Evolutionary conservation across 2,113 vertebrate genomes (phyloP).

Genomic region (Dendrocopos noguchii): DNA sequence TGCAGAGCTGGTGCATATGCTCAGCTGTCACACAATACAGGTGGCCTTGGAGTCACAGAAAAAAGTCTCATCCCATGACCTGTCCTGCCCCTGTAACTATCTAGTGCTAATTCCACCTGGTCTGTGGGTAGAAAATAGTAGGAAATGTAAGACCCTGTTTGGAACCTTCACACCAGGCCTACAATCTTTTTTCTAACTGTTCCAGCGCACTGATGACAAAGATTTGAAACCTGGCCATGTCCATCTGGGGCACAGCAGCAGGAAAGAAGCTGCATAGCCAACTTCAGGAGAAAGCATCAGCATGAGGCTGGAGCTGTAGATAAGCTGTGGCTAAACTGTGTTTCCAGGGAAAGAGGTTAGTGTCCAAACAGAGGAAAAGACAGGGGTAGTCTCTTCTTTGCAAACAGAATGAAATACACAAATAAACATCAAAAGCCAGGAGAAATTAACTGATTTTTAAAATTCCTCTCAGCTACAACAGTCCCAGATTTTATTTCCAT

Average conservation of each 20-base stretch:
- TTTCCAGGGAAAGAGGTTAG: neutral
- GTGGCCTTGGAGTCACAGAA: neutral
- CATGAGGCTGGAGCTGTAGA: neutral
- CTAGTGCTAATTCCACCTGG: neutral
- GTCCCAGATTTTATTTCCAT: neutral
- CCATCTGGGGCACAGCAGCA: neutral
- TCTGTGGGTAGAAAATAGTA: neutral
- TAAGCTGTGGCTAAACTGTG: neutral
- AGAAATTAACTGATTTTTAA: neutral
- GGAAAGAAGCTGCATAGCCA: neutral
- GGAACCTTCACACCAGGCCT: neutral
- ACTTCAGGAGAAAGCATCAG: neutral
- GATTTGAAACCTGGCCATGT: conserved; percentile 1
- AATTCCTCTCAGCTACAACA: neutral
- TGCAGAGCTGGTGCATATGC: neutral
- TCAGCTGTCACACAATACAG: neutral
- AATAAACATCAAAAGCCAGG: neutral
- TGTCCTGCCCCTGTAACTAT: neutral
- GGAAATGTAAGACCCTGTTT: neutral
- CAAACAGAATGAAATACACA: neutral
- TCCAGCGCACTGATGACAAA: neutral
- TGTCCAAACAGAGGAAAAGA: neutral
- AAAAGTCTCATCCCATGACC: neutral
- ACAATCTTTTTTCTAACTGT: conserved; percentile 3
- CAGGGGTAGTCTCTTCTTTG: neutral